A percentile compares a stretch with the other conserved stretches of the same genome.
Conservation (phyloP, 2,797 vertebrate genomes). For the Pseudomugil gertrudae region DNA sequence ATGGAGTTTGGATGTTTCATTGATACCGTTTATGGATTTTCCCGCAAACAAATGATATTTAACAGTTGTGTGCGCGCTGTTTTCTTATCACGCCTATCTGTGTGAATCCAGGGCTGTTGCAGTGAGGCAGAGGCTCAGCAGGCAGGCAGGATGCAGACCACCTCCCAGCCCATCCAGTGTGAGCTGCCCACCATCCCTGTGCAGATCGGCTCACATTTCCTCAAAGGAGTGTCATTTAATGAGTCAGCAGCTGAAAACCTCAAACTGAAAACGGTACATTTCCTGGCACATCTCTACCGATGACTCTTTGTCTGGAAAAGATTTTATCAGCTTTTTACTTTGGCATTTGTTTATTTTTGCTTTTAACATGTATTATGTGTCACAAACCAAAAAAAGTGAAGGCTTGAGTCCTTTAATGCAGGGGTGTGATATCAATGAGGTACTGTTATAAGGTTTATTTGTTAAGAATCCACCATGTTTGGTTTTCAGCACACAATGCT, state of each 20-base stretch:
- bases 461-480: slow-evolving; percentile 20
- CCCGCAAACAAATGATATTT: background rate
- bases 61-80: background rate
- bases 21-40: background rate
- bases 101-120: slow-evolving; percentile 87
- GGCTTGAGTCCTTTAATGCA: background rate
- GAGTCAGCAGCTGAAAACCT: slow-evolving; percentile 97
- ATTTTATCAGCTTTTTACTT: background rate
- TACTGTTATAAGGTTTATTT: slow-evolving; percentile 8
- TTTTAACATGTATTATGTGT: background rate
- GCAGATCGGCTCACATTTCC: slow-evolving; percentile 95
- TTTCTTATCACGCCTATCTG: slow-evolving; percentile 17
- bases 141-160: slow-evolving; percentile 94
- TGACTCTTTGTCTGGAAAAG: background rate
- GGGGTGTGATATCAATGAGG: slow-evolving; percentile 19
- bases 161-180: slow-evolving; percentile 95
- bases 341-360: background rate
- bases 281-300: background rate
- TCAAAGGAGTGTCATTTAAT: slow-evolving; percentile 97
- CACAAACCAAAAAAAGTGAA: background rate
- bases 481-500: slow-evolving; percentile 90
- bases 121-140: slow-evolving; percentile 97
- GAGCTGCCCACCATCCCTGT: slow-evolving; percentile 97
- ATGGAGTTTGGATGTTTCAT: background rate
- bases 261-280: slow-evolving; percentile 94